Evolutionary conservation across 1,140 invertebrate genomes (phyloP).

Genomic region (Drosophila chauvacae): DNA sequence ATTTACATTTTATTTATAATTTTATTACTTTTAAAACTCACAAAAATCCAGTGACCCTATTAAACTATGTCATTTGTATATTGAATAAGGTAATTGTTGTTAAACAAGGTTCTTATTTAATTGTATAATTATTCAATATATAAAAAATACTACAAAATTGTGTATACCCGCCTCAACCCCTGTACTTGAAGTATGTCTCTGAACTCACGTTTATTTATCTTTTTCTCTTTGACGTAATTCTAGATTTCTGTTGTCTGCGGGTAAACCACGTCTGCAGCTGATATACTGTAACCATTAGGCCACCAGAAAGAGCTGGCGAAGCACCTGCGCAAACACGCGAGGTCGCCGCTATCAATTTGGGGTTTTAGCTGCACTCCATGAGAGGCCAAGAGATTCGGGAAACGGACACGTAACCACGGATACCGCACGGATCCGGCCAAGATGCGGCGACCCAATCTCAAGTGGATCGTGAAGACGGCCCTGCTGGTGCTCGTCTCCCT

Average conservation of each 20-base stretch:
- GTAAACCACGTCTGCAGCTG: conserved; percentile 17
- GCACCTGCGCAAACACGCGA: conserved; percentile 44
- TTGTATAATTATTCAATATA: not conserved
- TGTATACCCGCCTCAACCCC: not conserved
- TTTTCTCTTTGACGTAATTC: conserved; percentile 10
- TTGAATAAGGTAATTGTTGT: too few species aligned
- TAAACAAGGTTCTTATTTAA: too few species aligned
- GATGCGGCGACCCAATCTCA: conserved; percentile 81
- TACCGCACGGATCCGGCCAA: conserved; percentile 16
- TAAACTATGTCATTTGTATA: not conserved
- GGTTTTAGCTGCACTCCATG: conserved; percentile 8
- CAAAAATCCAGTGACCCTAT: not conserved
- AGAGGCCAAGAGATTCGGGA: not conserved
- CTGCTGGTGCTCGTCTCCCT: conserved; percentile 63
- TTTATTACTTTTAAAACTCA: too few species aligned
- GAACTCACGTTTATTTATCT: conserved; percentile 17
- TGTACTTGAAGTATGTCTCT: not conserved
- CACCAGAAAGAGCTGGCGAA: not conserved
- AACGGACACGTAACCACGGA: conserved; percentile 62
- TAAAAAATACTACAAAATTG: not conserved
- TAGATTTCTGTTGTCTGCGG: conserved; percentile 5
- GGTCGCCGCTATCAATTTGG: conserved; percentile 1
- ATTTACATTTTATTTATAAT: too few species aligned
- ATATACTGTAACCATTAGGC: not conserved
- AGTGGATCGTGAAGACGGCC: conserved; percentile 74